Base-by-base conservation (phyloP, 1,140 invertebrate species). In the Atopsyche davidsoni region DNA sequence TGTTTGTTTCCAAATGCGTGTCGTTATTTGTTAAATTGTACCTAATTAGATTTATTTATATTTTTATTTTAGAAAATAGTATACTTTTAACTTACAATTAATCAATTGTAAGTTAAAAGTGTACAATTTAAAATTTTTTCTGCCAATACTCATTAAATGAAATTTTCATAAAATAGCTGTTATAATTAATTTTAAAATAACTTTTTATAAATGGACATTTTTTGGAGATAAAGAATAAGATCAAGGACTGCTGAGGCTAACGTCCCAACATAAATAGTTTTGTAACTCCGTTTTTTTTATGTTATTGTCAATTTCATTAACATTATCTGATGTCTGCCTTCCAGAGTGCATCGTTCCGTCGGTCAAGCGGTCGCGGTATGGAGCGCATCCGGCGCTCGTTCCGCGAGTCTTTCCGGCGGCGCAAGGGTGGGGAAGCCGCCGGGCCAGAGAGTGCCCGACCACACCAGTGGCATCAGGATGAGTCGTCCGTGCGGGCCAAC, bases 401-500 rank as follows among this genome's bases (percentile, higher is more conserved):
- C 69, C 82, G 93, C 46, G 90, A 96, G 66, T 93, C 89, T 44
- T 96, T 96, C 72, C 80, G 91, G 13, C 77, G 85, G 44, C 81
- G 87, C 60, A 90, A 89, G 76, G 84, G 85, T 66, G 77, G 79
- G 51, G 66, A 38, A 22, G 38, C 16, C 73, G 81, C 45, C 77
- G 84, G 59, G 86, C 87, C 89, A 1, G 93, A 96, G 73, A 89
- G 87, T 51, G 92, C 89, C 48, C 96, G 97, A 67, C 93, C 93
- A 9, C 92, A 96, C 68, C 91, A 94, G 61, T 98, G 95, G 94
- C 92, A 97, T 63, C 86, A 92, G n/a, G 96, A 99, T 69, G 96
- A 99, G 68, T 83, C 85, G 34, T 90, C 92, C 39, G 96, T 99
- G 2, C 76, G 95, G 28, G 86, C 88, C 13, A 95, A 93, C 60